Conservation (phyloP, 2,113 vertebrate species). For the Rostratula benghalensis region DNA sequence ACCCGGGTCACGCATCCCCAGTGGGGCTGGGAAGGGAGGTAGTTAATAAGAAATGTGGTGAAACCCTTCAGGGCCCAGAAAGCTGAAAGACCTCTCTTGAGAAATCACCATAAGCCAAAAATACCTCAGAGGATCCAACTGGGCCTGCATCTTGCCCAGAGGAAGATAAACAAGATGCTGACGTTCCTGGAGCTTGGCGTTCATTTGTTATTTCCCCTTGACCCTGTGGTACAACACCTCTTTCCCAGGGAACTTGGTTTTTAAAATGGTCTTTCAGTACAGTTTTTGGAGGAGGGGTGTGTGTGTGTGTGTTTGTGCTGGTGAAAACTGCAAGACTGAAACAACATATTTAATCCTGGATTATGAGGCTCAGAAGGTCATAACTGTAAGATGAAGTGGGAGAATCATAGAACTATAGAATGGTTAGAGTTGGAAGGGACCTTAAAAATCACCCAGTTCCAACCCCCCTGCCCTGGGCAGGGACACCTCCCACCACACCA, state of each 20-base stretch:
- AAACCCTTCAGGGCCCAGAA: neutral
- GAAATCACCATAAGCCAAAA: neutral
- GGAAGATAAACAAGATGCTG: neutral
- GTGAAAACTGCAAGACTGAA: neutral
- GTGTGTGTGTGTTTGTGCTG: neutral
- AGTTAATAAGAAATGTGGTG: neutral
- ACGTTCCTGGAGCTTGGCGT: neutral
- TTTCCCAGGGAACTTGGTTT: neutral
- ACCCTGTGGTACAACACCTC: neutral
- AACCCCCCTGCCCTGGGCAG: no score
- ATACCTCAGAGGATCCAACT: neutral
- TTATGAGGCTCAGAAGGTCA: neutral
- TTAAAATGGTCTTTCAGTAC: neutral
- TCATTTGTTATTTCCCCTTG: neutral
- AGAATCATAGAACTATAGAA: neutral
- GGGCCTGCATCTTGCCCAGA: neutral
- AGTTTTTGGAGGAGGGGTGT: neutral
- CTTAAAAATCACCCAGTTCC: no score
- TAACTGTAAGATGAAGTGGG: neutral
- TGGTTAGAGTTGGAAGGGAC: no score
- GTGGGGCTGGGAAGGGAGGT: neutral
- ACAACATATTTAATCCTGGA: neutral
- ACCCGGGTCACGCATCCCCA: rapidly evolving
- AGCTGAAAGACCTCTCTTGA: neutral
- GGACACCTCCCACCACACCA: no score